Conservation (phyloP, 2,888 invertebrate genomes). For the Scaptomyza reducta region DNA sequence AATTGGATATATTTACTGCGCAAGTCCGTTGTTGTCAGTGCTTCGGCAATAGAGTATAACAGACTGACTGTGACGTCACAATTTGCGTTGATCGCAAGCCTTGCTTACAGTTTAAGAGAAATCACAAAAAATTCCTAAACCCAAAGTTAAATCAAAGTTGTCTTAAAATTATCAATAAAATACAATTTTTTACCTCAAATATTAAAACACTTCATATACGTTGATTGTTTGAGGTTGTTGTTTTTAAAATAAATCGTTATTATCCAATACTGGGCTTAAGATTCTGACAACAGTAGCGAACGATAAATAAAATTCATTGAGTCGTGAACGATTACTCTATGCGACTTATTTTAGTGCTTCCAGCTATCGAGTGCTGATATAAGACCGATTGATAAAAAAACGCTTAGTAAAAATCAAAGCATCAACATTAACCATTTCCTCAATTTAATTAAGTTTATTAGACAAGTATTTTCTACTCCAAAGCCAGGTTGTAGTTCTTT, state of each 20-base stretch:
- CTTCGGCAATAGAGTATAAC: constrained; percentile 13
- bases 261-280: background rate
- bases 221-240: background rate
- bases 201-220: background rate
- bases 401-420: no score
- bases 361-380: background rate
- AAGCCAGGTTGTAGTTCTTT: no score
- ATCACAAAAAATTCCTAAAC: background rate
- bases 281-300: constrained; percentile 33
- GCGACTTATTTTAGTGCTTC: background rate
- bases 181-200: no score
- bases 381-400: background rate
- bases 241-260: no score
- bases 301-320: background rate
- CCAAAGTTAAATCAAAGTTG: background rate
- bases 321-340: background rate
- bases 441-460: background rate
- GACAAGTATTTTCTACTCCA: background rate
- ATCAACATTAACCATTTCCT: no score
- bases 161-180: background rate
- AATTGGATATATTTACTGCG: constrained; percentile 35
- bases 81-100: background rate
- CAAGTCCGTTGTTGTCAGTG: constrained; percentile 37
- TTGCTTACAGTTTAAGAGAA: background rate
- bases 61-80: constrained; percentile 37